Evolutionary conservation across 2,797 vertebrate species (phyloP).

Genomic region (Coendou prehensilis): DNA sequence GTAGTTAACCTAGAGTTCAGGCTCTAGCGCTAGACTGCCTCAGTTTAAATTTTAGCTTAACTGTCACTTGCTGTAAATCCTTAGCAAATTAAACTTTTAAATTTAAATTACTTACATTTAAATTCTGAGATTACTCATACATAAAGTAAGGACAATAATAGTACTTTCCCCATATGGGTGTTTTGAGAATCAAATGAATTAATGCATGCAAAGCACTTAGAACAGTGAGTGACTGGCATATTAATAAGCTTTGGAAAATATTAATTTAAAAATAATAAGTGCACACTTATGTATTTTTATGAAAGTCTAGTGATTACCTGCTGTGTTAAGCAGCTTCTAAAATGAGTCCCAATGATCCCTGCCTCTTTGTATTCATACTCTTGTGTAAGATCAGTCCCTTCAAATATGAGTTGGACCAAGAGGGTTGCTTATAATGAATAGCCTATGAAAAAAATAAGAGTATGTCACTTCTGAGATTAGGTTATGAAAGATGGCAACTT

Average conservation of each 20-base stretch:
- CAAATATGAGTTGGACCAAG: neutral
- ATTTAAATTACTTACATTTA: constrained; percentile 55
- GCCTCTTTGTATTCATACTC: neutral
- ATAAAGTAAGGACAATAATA: constrained; percentile 39
- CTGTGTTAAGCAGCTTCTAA: neutral
- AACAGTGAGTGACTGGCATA: neutral
- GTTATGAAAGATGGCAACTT: neutral
- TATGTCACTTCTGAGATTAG: neutral
- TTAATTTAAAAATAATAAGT: constrained; percentile 67
- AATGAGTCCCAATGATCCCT: neutral
- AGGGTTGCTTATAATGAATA: constrained; percentile 34
- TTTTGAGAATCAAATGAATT: constrained; percentile 48
- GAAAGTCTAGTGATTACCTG: neutral
- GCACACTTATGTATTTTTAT: neutral
- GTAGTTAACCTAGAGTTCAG: neutral
- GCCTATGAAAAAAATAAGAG: neutral
- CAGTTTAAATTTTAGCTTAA: neutral
- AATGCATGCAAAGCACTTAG: constrained; percentile 6
- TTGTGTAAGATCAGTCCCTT: neutral
- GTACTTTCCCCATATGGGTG: neutral
- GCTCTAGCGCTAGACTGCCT: neutral
- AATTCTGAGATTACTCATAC: constrained; percentile 36
- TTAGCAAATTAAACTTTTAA: constrained; percentile 9
- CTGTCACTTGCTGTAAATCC: neutral
- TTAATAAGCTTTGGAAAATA: constrained; percentile 43